Conservation (phyloP, 1,140 invertebrate genomes). For the Plectrocnemia conspersa region DNA sequence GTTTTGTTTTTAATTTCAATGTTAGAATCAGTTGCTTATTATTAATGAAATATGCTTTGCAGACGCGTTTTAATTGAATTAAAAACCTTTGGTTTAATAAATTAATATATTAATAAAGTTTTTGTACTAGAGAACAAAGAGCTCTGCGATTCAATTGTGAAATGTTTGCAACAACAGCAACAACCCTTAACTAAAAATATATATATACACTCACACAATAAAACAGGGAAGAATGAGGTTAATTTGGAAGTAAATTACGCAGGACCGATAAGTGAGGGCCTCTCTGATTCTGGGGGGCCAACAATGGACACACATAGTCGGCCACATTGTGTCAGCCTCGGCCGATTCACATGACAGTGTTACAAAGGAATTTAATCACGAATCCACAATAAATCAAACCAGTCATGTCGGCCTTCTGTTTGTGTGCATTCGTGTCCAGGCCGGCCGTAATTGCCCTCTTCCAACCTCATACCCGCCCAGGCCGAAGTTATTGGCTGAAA, state of each 20-base stretch:
- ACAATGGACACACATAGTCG: conserved; percentile 24
- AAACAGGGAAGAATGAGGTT: conserved; percentile 32
- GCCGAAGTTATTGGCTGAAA: conserved; percentile 7
- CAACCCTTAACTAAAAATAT: too few relatives aligned
- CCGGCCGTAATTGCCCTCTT: conserved; percentile 6
- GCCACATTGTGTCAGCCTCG: conserved; percentile 21
- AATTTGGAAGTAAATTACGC: conserved; percentile 34
- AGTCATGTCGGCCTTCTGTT: conserved; percentile 16
- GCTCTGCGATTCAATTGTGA: too few relatives aligned
- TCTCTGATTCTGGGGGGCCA: neutral
- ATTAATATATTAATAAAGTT: too few relatives aligned
- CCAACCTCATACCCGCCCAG: neutral
- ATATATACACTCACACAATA: too few relatives aligned
- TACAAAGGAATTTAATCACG: conserved; percentile 36
- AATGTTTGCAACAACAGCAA: too few relatives aligned
- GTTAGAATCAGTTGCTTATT: too few relatives aligned
- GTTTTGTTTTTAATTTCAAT: too few relatives aligned
- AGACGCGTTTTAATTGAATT: too few relatives aligned
- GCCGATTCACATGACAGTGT: conserved; percentile 15
- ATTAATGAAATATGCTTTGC: too few relatives aligned
- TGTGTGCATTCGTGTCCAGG: conserved; percentile 18
- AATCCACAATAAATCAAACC: conserved; percentile 34
- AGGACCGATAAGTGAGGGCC: conserved; percentile 29
- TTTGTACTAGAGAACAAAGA: too few relatives aligned
- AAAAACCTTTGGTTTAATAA: too few relatives aligned